A percentile compares a stretch with the other conserved stretches of the same genome.
Conservation (phyloP, 2,888 invertebrate species). For the Xanthostigma xanthostigma region DNA sequence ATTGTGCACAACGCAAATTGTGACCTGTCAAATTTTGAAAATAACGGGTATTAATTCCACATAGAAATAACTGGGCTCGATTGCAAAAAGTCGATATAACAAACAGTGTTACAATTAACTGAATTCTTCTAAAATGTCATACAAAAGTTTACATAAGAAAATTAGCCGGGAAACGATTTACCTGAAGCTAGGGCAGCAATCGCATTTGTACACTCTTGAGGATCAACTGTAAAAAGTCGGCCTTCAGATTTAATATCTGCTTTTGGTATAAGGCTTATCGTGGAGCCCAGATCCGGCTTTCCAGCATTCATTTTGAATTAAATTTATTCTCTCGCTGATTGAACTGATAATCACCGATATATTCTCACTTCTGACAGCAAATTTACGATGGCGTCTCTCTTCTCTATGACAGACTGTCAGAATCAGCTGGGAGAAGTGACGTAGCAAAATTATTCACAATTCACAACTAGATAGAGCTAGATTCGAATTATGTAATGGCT, state of each 20-base stretch:
- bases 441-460: constrained; percentile 15
- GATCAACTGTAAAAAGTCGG: constrained; percentile 96
- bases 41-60: background rate
- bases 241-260: constrained; percentile 99
- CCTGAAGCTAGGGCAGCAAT: constrained; percentile 98
- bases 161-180: constrained; percentile 37
- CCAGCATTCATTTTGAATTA: constrained; percentile 55
- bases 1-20: background rate
- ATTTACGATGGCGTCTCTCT: constrained; percentile 15
- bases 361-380: constrained; percentile 17
- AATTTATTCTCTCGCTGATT: constrained; percentile 20
- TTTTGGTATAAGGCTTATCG: constrained; percentile 99
- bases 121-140: too few species aligned
- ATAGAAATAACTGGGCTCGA: background rate
- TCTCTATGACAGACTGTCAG: too few species aligned
- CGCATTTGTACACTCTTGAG: constrained; percentile 98
- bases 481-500: constrained; percentile 1
- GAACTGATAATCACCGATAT: constrained; percentile 24
- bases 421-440: constrained; percentile 29
- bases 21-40: background rate
- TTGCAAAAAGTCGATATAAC: too few species aligned
- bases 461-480: constrained; percentile 2
- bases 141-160: too few species aligned
- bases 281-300: constrained; percentile 97
- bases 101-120: too few species aligned